Conservation (phyloP, 2,797 vertebrate genomes). For the Enteromius thamalakanensis region DNA sequence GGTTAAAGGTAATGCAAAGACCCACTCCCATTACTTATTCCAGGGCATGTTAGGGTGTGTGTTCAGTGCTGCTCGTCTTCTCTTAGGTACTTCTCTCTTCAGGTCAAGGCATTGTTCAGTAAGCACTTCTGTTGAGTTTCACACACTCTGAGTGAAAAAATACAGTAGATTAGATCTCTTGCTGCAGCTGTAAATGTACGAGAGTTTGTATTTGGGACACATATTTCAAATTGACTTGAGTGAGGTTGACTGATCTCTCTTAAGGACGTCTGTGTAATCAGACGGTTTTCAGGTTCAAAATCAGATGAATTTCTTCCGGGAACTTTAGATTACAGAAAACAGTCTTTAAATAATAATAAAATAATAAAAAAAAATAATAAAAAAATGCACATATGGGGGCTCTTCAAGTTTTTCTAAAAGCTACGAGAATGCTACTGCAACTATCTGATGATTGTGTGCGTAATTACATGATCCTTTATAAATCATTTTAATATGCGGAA, state of each 20-base stretch:
- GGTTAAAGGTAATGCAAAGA: slow-evolving; percentile 48
- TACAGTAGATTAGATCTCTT: neutral
- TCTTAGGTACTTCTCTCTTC: slow-evolving; percentile 10
- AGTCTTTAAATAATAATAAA: neutral
- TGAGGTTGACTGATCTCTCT: neutral
- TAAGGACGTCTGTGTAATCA: neutral
- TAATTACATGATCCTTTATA: neutral
- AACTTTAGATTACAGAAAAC: neutral
- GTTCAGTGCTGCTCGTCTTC: neutral
- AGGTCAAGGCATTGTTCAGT: slow-evolving; percentile 7
- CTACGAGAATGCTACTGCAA: neutral
- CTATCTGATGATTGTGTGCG: neutral
- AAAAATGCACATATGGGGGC: neutral
- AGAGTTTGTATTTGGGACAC: slow-evolving; percentile 14
- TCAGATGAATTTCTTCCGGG: neutral
- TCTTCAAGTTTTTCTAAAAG: neutral
- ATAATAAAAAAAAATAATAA: no score
- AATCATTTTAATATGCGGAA: neutral
- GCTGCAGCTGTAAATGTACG: neutral
- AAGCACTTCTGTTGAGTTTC: slow-evolving; percentile 10
- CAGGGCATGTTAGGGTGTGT: neutral
- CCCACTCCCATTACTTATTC: slow-evolving; percentile 17
- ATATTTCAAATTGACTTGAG: neutral
- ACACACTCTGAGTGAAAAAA: slow-evolving; percentile 15
- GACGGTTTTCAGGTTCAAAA: neutral